Base-by-base conservation (phyloP, 1,140 invertebrate species). In the Drosophila sulfurigaster region DNA sequence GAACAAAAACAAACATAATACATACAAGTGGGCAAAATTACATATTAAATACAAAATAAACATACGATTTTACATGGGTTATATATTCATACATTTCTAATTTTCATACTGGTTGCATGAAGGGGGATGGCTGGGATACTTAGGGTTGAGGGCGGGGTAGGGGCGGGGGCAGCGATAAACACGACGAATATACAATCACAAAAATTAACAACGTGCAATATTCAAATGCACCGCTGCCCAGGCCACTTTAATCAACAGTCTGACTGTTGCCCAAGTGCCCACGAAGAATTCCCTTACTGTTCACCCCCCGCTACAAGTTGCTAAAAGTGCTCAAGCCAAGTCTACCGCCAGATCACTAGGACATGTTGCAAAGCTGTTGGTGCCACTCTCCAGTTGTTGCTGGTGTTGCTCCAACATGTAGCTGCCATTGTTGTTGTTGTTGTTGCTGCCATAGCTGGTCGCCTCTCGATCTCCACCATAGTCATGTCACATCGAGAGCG, bases 181-280 rank as follows among this genome's bases (percentile, higher is more conserved):
- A 75, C 59, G 60, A 57, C 8, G 89, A 91, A 91, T 91, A 91
- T 91, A 91, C 88, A 91, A 91, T 91, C 88, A 91, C 88, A 91
- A 91, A 91, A 91, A 91, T 85, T 91, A 91, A 91, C 88, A 90
- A 91, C 88, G 89, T 91, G 88, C 88, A 91, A 91, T 91, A 91
- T 91, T 91, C 89, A 69, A 82, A 56, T 71, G 63, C 62, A 48
- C 60, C 57, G 68, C 51, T 77, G 65, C 59, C 15, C 35, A 52
- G 49, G 48, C 25, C 64, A 57, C 28, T 48, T 6, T 51, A 54
- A 13, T 20, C 25, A 48, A 35, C 72, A 70, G 72, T 75, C 72
- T 63, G 16, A 70, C 72, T 75, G 72, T 56, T 51, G 25, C 8
- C n/a, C 49, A 56, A 30, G 46, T 38, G 5, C 10, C 15, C 10